Base-by-base conservation (phyloP, 1,140 invertebrate genomes). In the Stegodyphus dumicola region DNA sequence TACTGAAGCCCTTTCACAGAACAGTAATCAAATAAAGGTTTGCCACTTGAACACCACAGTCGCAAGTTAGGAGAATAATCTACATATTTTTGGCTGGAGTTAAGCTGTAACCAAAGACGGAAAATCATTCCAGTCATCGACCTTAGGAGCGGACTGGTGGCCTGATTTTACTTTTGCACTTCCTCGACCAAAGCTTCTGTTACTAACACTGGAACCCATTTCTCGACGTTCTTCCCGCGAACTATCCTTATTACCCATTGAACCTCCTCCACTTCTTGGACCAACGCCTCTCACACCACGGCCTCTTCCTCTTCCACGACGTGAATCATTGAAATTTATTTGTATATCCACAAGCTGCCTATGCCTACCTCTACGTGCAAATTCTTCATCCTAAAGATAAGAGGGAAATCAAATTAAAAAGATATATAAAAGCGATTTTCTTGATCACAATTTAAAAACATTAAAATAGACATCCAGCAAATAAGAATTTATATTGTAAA, bases 41-140 rank as follows among this genome's bases (percentile, higher is more conserved):
- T 76, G 65, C 53, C 75, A 77, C 17, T 9, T 66, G 74, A 71
- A 78, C 56, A 67, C 60, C n/a, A 64, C 56, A 54, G 76, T 74
- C 33, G 74, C 53, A 77, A 86, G 53, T 71, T 73, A 77, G 53
- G 69, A 86, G 15, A 53, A 56, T 66, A 69, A 78, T 77, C 84
- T 86, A 86, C 76, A 86, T 33, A 64, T 71, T 60, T 86, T 74
- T 86, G 75, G 84, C 66, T 86, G 84, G 76, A 77, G 17, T 87
- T 87, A 89, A 78, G 87, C 88, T 33, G 89, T 86, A 90, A 95
- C 94, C 90, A 97, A 92, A 89, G 95, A 96, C 87, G 97, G 97
- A 92, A 98, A 98, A 92, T 97, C 96, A 90, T 95, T 94, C 92
- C 96, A 96, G 92, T 98, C 96, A 90, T 98, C 96, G 75, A 98